These are phyloP conservation scores for Ciconia maguari DNA, from an alignment of 2,113 vertebrate genomes.

Conservation along the genomic window DNA sequence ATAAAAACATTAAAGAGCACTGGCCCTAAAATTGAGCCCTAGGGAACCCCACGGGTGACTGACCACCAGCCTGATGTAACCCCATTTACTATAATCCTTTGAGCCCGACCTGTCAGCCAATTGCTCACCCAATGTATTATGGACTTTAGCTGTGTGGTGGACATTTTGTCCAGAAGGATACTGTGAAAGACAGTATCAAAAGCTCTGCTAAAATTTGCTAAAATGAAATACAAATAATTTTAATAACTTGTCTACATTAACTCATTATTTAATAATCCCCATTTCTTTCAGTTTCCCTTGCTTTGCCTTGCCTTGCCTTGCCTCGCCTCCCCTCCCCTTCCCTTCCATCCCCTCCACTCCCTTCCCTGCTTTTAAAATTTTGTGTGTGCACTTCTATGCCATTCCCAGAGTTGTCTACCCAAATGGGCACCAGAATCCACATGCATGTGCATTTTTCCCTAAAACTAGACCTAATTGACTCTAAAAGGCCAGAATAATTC, in stretches of 20 bases:
- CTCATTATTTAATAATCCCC: not conserved
- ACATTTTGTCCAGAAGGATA: not conserved
- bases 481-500: not conserved
- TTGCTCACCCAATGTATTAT: not conserved
- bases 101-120: not conserved
- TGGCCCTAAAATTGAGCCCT: not conserved
- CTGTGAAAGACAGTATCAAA: not conserved
- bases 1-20: not conserved
- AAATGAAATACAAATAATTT: not conserved
- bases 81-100: not conserved
- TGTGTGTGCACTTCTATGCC: not conserved
- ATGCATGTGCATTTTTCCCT: not conserved
- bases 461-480: not conserved
- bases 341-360: not conserved
- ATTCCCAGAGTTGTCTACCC: not conserved
- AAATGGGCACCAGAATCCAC: not conserved
- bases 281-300: not conserved
- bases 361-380: not conserved
- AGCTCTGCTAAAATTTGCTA: not conserved
- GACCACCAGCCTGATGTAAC: not conserved
- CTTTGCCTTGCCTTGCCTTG: too few relatives aligned
- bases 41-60: not conserved
- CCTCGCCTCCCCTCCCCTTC: not conserved
- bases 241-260: not conserved
- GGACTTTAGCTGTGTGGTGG: not conserved